Base-by-base conservation (phyloP, 2,797 vertebrate species). In the Bryconaethiops microstoma region DNA sequence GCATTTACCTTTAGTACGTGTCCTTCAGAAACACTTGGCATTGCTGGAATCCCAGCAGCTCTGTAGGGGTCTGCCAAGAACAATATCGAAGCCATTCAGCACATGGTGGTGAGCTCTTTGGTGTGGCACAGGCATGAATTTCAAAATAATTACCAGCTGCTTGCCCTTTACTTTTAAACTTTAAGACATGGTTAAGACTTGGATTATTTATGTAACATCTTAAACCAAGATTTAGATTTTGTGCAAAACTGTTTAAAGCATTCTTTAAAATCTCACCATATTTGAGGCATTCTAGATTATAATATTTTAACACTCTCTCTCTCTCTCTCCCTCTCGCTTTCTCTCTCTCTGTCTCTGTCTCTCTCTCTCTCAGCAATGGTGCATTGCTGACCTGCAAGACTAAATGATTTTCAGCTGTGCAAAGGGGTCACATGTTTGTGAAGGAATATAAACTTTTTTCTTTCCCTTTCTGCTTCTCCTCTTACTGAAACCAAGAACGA, bases 401-500 rank as follows among this genome's bases (percentile, higher is more conserved):
- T 85, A 94, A 94, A 95, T 95, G 88, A 93, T 92, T 94, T 93
- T 94, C 93, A 95, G 92, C 92, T 95, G 93, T 91, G 90, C 92
- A 88, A 83, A 86, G 84, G 86, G 90, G 90, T 93, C 92, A 92
- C 91, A 90, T 92, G 92, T 92, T 92, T 92, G 90, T 90, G 77
- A 88, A 89, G 89, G 88, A 92, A 92, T 89, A 91, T 91, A 88
- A 90, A 89, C 85, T 19, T 74, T 76, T 72, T 79, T 69, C 75
- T 35, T 65, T 65, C 73, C 25, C 52, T 48, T 74, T 52, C 73
- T 76, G 42, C 35, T 60, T 62, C 60, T 84, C 54, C 72, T 81
- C 57, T 60, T 78, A 71, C 78, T 76, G 10, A 29, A 76, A 83
- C 54, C 63, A 69, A 67, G 39, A 78, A 80, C 7, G 52, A 72